These are phyloP conservation scores for Rhamnusium bicolor DNA, from an alignment of 2,888 invertebrate genomes.

Conservation along the genomic window DNA sequence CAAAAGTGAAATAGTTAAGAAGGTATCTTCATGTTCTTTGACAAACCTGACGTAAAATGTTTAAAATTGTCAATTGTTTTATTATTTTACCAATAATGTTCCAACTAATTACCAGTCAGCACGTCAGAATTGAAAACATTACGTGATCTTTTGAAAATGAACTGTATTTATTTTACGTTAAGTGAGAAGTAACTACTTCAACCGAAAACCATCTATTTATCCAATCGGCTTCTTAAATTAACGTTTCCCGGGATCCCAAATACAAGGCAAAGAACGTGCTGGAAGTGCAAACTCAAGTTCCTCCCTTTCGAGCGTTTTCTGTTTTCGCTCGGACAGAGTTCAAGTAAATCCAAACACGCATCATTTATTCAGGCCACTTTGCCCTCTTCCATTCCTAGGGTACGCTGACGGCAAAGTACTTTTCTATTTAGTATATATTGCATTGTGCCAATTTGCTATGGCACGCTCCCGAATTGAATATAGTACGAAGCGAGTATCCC, in stretches of 20 bases:
- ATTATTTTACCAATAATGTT: no score
- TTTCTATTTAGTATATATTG: constrained; percentile 15
- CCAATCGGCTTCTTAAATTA: constrained; percentile 20
- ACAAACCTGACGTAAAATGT: no score
- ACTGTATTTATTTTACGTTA: neutral
- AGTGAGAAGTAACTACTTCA: neutral
- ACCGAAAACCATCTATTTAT: constrained; percentile 12
- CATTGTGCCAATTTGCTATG: constrained; percentile 4
- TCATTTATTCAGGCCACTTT: constrained; percentile 22
- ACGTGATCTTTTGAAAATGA: neutral
- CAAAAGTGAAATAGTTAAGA: no score
- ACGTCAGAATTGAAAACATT: neutral
- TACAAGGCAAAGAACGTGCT: constrained; percentile 7
- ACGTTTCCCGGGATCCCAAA: constrained; percentile 5
- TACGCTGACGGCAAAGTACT: neutral
- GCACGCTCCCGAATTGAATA: neutral
- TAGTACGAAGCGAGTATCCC: neutral
- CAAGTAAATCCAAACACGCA: constrained; percentile 18
- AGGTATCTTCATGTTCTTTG: no score
- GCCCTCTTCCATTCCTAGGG: constrained; percentile 3
- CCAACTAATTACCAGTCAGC: neutral
- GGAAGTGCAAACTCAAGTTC: neutral
- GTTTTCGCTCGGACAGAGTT: neutral
- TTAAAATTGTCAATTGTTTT: no score
- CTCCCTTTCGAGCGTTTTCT: neutral